Percentiles rank a stretch among this genome's conserved stretches.
Evolutionary conservation across 2,797 vertebrate genomes (phyloP).

Genomic region (Sylvilagus floridanus): DNA sequence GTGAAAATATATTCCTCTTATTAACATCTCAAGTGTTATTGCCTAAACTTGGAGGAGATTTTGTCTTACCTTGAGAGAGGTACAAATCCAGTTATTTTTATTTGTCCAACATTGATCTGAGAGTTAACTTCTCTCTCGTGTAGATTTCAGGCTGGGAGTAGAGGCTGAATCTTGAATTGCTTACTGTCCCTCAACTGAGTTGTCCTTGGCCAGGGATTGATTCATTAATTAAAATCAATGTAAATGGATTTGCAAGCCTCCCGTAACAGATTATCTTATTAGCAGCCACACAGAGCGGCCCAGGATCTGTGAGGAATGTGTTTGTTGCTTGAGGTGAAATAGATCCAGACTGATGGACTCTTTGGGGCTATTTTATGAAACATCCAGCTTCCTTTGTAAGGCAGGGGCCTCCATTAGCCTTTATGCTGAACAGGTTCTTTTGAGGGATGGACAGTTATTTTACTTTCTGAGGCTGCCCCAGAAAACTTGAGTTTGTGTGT

Average conservation of each 20-base stretch:
- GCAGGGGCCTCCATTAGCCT: constrained; percentile 71
- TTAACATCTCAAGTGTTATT: neutral
- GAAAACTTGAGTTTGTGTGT: constrained; percentile 52
- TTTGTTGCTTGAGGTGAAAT: constrained; percentile 81
- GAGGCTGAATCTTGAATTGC: constrained; percentile 86
- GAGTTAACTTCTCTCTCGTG: constrained; percentile 82
- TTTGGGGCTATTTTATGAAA: constrained; percentile 59
- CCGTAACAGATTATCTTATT: constrained; percentile 90
- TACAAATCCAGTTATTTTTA: constrained; percentile 82
- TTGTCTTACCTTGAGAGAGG: constrained; percentile 15
- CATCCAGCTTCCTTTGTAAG: constrained; percentile 77
- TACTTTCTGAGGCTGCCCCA: constrained; percentile 32
- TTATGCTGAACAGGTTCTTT: constrained; percentile 71
- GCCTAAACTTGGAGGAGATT: constrained; percentile 20
- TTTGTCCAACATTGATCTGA: constrained; percentile 77
- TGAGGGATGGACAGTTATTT: constrained; percentile 71
- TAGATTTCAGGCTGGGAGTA: constrained; percentile 85
- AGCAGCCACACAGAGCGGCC: constrained; percentile 84
- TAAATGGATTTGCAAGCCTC: constrained; percentile 90
- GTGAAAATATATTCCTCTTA: constrained; percentile 47
- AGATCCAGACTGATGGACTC: constrained; percentile 63
- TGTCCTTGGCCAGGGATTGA: constrained; percentile 87
- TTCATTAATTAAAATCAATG: constrained; percentile 92
- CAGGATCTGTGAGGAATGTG: constrained; percentile 86
- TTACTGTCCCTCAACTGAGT: constrained; percentile 82